Evolutionary conservation across 2,888 invertebrate genomes (phyloP), one percentile per base, ranked within the genome.

Genomic region (Gandaritis pyraliata): DNA sequence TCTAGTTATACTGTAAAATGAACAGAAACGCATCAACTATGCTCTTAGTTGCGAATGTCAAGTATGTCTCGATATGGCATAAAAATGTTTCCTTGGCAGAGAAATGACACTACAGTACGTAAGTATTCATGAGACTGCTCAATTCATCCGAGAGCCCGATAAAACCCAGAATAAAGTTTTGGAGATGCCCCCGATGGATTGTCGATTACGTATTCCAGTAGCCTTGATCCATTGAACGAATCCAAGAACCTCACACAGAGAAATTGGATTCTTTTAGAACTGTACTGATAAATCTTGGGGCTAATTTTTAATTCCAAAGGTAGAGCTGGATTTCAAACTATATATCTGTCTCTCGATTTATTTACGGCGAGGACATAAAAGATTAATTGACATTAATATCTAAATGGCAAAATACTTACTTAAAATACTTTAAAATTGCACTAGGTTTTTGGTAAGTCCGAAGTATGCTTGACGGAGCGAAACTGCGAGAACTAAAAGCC

Each of bases 191-290:
- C 43, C 61, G 45, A 45, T 36, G 61, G 64, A 59, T 58, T 39
- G 45, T 55, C 47, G 61, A 55, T 67, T 64, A 59, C 54, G 49
- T 55, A 62, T 63, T 58, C 48, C 33, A 52, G 47, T 43, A 53
- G 43, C 56, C 61, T 61, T 56, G 57, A 59, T 59, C 58, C 29
- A 43, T 57, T 58, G 51, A 39, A 49, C 15, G 39, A 49, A 43
- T 33, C 30, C 36, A 55, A 63, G 53, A 47, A 54, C 39, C 33
- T 16, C 15, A 38, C 23, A 30, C 12, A 30, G 47, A 41, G 7
- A 55, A 60, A 60, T 49, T 60, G 60, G 53, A 36, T 59, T 49
- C 11, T 52, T 41, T 49, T 43, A 48, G 29, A 52, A 39, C n/a
- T 11, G 23, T 33, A n/a, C 4, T 50, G 49, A 54, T 46, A 33